Evolutionary conservation across 2,797 vertebrate genomes (phyloP).

Genomic region (Lacerta viridis): DNA sequence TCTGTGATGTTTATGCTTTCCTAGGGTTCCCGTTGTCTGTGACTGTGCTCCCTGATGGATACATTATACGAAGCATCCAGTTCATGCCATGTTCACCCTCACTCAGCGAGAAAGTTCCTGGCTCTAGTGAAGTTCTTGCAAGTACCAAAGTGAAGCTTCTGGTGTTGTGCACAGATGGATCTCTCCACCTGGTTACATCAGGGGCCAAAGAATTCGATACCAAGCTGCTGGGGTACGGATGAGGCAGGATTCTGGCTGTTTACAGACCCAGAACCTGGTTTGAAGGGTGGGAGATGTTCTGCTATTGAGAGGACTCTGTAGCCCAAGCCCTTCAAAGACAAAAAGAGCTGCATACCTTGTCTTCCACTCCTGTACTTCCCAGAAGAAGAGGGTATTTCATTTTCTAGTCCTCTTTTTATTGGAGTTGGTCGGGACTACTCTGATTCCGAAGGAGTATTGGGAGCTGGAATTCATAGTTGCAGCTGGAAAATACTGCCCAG

Average conservation of each 20-base stretch:
- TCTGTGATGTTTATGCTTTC: background rate
- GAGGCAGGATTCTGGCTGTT: background rate
- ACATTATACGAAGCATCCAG: constrained; percentile 76
- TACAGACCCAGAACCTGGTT: background rate
- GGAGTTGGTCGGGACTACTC: background rate
- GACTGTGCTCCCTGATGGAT: constrained; percentile 69
- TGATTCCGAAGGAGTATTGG: background rate
- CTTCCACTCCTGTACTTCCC: background rate
- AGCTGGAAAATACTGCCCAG: background rate
- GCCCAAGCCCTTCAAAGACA: background rate
- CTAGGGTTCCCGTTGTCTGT: constrained; percentile 78
- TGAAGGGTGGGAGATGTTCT: background rate
- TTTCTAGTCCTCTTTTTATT: background rate
- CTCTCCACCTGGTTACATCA: constrained; percentile 77
- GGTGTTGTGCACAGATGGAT: constrained; percentile 81
- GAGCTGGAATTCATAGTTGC: background rate
- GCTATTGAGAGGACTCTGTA: no score
- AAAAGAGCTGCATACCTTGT: background rate
- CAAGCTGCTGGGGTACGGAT: constrained; percentile 81
- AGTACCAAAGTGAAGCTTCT: constrained; percentile 75
- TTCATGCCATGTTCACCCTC: constrained; percentile 78
- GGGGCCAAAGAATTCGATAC: constrained; percentile 55
- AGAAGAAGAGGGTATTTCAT: background rate
- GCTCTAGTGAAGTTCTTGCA: constrained; percentile 3
- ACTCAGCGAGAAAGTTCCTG: constrained; percentile 42